Conservation (phyloP, 2,113 vertebrate species). For the Perognathus longimembris region DNA sequence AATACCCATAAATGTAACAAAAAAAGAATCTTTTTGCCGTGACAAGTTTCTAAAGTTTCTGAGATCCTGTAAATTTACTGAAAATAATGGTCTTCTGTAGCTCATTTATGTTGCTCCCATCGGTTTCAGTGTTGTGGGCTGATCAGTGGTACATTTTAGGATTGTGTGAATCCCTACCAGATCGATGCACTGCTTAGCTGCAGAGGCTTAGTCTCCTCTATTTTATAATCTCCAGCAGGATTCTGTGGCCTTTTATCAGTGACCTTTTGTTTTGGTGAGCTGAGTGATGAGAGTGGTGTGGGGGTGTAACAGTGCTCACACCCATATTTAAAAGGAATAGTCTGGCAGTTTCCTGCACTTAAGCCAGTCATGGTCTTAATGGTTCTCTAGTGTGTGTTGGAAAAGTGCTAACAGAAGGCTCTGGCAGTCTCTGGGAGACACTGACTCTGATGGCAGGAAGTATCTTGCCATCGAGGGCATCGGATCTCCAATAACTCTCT, state of each 20-base stretch:
- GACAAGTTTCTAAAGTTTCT: neutral
- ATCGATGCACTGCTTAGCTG: neutral
- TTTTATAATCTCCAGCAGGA: constrained; percentile 50
- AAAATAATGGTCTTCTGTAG: neutral
- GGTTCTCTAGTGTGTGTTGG: neutral
- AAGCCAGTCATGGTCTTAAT: neutral
- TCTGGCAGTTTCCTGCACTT: neutral
- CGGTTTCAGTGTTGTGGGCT: neutral
- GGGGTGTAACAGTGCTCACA: neutral
- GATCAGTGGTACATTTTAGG: neutral
- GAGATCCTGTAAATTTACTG: neutral
- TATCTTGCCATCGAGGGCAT: neutral
- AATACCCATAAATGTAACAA: neutral
- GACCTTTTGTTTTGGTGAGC: constrained; percentile 60
- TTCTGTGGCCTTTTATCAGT: constrained; percentile 43
- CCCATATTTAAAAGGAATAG: neutral
- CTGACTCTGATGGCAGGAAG: neutral
- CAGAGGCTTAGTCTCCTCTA: neutral
- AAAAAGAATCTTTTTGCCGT: neutral
- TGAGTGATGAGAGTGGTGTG: neutral
- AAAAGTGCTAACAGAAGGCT: neutral
- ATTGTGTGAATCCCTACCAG: neutral
- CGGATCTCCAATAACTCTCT: neutral
- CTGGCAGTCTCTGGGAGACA: neutral
- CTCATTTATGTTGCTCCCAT: neutral